A percentile compares a stretch with the other conserved stretches of the same genome.
Conservation (phyloP, 2,888 invertebrate species). For the Endotricha flammealis region DNA sequence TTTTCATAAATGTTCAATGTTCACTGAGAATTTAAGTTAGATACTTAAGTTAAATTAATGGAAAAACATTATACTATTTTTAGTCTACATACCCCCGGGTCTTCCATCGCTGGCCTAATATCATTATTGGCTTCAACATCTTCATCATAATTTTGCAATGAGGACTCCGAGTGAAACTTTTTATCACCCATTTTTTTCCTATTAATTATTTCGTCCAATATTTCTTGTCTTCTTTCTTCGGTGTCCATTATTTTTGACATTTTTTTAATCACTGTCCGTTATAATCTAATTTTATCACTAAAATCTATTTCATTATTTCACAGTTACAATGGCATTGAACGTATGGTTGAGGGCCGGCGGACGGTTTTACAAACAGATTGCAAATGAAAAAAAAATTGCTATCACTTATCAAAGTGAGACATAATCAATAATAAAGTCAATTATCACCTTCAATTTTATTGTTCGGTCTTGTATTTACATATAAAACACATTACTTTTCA, state of each 20-base stretch:
- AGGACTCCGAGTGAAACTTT: conserved; percentile 65
- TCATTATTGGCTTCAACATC: conserved; percentile 36
- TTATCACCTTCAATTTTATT: conserved; percentile 33
- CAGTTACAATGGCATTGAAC: conserved; percentile 5
- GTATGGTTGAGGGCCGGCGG: neutral
- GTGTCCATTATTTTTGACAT: conserved; percentile 41
- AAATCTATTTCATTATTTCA: conserved; percentile 4
- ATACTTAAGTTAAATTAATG: no score
- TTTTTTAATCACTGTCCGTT: conserved; percentile 8
- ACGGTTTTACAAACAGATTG: conserved; percentile 43
- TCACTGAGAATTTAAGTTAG: no score
- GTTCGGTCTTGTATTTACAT: conserved; percentile 16
- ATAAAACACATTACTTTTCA: neutral
- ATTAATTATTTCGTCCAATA: conserved; percentile 50
- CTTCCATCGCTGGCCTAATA: conserved; percentile 29
- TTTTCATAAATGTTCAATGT: no score
- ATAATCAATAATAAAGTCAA: conserved; percentile 48
- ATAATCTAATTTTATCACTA: neutral
- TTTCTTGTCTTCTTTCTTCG: conserved; percentile 33
- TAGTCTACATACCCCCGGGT: conserved; percentile 63
- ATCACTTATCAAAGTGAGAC: conserved; percentile 46
- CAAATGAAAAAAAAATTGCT: conserved; percentile 56
- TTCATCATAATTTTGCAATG: conserved; percentile 53
- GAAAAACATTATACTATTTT: conserved; percentile 12
- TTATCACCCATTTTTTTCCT: conserved; percentile 56